A percentile compares a stretch with the other conserved stretches of the same genome.
These are phyloP conservation scores for Perccottus glenii DNA, from an alignment of 2,113 vertebrate genomes.

Conservation along the genomic window DNA sequence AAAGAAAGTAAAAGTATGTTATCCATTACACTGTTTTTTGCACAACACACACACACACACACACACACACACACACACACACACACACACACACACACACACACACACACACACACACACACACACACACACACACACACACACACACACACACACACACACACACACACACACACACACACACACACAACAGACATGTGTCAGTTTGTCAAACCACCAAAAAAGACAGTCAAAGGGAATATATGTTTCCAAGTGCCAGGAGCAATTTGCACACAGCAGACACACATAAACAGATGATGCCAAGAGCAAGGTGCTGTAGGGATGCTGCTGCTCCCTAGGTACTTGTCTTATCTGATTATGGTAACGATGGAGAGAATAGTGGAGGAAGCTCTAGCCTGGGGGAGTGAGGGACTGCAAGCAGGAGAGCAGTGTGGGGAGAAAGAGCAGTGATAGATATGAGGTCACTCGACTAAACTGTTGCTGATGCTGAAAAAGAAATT, in stretches of 20 bases:
- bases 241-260: conserved; percentile 67
- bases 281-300: conserved; percentile 45
- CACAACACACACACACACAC: no score
- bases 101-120: conserved; percentile 20
- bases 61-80: conserved; percentile 20
- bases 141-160: conserved; percentile 20
- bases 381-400: conserved; percentile 67
- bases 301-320: conserved; percentile 74
- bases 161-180: no score
- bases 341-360: conserved; percentile 82
- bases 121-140: conserved; percentile 20
- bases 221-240: conserved; percentile 76
- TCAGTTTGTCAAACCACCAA: conserved; percentile 69
- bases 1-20: no score
- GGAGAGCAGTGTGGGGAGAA: conserved; percentile 35
- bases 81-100: conserved; percentile 20
- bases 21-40: no score
- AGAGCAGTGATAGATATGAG: conserved; percentile 43
- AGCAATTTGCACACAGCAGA: conserved; percentile 55
- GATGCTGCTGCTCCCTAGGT: conserved; percentile 77
- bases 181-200: conserved; percentile 59
- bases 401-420: conserved; percentile 57
- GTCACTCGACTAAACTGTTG: conserved; percentile 27
- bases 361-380: conserved; percentile 72
- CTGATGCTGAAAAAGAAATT: conserved; percentile 14